Evolutionary conservation across 2,113 vertebrate genomes (phyloP).

Genomic region (Periophthalmodon schlosseri): DNA sequence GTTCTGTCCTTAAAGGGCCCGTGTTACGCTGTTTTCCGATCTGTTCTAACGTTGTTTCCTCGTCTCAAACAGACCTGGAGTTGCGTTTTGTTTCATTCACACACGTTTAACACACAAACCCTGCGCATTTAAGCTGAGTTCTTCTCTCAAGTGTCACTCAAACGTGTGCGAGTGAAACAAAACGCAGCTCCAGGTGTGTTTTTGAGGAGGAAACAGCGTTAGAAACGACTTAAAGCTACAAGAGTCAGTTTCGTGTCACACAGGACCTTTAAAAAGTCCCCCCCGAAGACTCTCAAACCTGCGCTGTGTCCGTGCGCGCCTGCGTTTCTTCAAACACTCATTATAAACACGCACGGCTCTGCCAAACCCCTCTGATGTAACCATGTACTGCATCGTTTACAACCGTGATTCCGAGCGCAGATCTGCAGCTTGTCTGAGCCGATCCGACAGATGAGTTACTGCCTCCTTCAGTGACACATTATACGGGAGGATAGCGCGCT

Average conservation of each 20-base stretch:
- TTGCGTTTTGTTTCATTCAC: too few species aligned
- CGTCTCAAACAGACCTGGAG: too few species aligned
- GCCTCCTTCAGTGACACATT: background rate
- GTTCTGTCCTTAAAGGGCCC: background rate
- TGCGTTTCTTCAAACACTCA: background rate
- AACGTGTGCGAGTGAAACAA: too few species aligned
- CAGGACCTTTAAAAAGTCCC: background rate
- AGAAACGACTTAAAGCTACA: too few species aligned
- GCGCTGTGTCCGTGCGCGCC: constrained; percentile 37
- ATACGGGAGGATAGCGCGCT: background rate
- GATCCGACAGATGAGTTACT: background rate
- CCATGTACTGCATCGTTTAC: background rate
- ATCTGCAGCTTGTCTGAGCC: background rate
- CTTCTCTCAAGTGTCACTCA: too few species aligned
- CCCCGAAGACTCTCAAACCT: background rate
- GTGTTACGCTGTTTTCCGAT: too few species aligned
- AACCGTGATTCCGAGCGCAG: background rate
- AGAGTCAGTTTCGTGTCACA: too few species aligned
- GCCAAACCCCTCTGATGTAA: background rate
- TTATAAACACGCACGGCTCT: constrained; percentile 3
- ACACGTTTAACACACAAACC: too few species aligned
- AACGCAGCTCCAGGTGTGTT: too few species aligned
- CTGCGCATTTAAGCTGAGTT: too few species aligned
- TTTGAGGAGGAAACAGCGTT: too few species aligned
- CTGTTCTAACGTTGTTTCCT: too few species aligned